Base-by-base conservation (phyloP, 1,140 invertebrate genomes). In the Limonius californicus region DNA sequence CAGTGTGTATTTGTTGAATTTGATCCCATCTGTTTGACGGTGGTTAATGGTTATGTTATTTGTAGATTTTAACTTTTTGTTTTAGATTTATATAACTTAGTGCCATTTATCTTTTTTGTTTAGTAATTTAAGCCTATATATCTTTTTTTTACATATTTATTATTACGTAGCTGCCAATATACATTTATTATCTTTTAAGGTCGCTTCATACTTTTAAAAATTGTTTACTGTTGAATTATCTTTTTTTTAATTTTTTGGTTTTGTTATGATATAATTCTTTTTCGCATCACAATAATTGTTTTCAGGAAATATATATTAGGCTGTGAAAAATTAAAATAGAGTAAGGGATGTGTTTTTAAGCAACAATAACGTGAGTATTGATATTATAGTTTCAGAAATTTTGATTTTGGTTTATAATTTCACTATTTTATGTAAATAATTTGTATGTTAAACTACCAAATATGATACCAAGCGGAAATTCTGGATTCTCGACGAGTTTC, bases 281-380 rank as follows among this genome's bases (percentile, higher is more conserved):
- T 57, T 43, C n/a, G 14, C 35, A 19, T 58, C 35, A 42, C 35
- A 21, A 47, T 59, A 4, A 59, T 42, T 47, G 27, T 45, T 47
- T 59, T 21, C 42, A 59, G 42, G 39, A 59, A 59, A 50, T 14
- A 50, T 45, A 50, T 50, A 59, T 59, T 59, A 59, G 57, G 57
- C 57, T 59, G 57, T 59, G 57, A 59, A 59, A 59, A 59, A 59
- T 35, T 47, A 50, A 59, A 59, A 53, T 59, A 47, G 42, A 47
- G 45, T 59, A 59, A 59, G 19, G 21, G 30, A 23, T 27, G 20
- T 47, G 42, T 59, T 59, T 42, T 21, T 47, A 20, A 19, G 1
- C 20, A 59, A 58, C 19, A 58, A 59, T 20, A 59, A 20, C n/a
- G 30, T 20, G 43, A 55, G 54, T 14, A 55, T 30, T 21, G 21